Evolutionary conservation across 2,113 vertebrate genomes (phyloP), one percentile per base, ranked within the genome.

Genomic region (Pterocles orientalis): DNA sequence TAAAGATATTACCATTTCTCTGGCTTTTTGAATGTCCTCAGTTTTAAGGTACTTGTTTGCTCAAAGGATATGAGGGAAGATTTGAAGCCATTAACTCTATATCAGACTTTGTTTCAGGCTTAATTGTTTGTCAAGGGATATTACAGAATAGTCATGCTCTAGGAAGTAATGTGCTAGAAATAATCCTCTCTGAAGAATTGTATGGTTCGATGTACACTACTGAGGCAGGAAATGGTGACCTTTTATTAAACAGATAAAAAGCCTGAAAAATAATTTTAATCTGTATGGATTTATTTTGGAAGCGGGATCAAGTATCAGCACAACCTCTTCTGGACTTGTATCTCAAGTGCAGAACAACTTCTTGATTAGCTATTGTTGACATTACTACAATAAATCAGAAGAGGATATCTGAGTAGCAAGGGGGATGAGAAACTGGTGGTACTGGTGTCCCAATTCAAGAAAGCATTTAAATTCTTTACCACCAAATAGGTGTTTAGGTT

Each of bases 121-220:
- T 98, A 98, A 98, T 97, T 98, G 97, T 98, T 98, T 97, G 94
- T 96, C 98, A 96, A 96, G 92, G 92, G 80, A 91, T 97, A 95
- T 96, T 94, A 87, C n/a, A 97, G 90, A 82, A 50, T 68, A 81
- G 87, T 97, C 94, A 94, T 97, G 93, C 91, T 98, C 73, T 91
- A 97, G 84, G 83, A 97, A 92, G 75, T 96, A 97, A 98, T 90
- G 95, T 96, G 91, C 82, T 91, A 87, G 95, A 96, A 97, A 98
- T 97, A 96, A 96, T 98, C 91, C 80, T 95, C 91, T 98, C 97
- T 93, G 88, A 97, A 94, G 95, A 94, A 57, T 36, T 92, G 24
- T 56, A 39, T 39, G 6, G 43, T 85, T 90, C 95, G 90, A 91
- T 95, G 95, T 93, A 96, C 62, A 8, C 76, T 89, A 90, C 94